These are phyloP conservation scores for Amphimallon solstitiale DNA, from an alignment of 2,888 invertebrate genomes.

Conservation along the genomic window DNA sequence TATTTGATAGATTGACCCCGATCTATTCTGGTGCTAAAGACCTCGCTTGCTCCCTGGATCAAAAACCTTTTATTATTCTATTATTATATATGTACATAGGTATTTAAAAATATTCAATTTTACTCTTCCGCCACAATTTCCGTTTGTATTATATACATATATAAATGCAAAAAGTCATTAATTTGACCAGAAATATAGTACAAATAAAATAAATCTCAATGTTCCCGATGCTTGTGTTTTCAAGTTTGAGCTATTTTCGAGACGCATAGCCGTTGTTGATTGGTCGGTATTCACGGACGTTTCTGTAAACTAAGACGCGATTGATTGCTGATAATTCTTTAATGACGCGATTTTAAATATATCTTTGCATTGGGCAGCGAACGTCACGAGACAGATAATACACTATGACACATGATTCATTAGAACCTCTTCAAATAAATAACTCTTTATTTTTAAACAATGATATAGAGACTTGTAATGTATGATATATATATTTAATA, in stretches of 20 bases:
- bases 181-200: too few relatives aligned
- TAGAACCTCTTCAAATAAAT: too few relatives aligned
- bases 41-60: conserved; percentile 4
- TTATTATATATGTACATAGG: too few relatives aligned
- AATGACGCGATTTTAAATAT: conserved; percentile 11
- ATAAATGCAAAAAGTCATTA: too few relatives aligned
- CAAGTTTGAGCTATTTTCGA: conserved; percentile 4
- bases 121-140: too few relatives aligned
- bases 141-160: too few relatives aligned
- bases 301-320: conserved; percentile 7
- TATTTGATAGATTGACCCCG: background rate
- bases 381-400: conserved; percentile 1
- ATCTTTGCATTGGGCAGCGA: background rate
- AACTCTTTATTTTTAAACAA: too few relatives aligned
- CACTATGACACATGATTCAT: conserved; percentile 1
- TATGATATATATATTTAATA: too few relatives aligned
- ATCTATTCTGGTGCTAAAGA: background rate
- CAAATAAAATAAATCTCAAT: background rate
- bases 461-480: too few relatives aligned
- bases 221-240: background rate
- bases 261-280: background rate
- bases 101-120: too few relatives aligned
- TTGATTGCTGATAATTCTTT: conserved; percentile 5
- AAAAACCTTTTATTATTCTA: background rate
- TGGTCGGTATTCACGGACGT: background rate